A percentile compares a stretch with the other conserved stretches of the same genome.
Conservation (phyloP, 2,888 invertebrate species). For the Congeria kusceri region DNA sequence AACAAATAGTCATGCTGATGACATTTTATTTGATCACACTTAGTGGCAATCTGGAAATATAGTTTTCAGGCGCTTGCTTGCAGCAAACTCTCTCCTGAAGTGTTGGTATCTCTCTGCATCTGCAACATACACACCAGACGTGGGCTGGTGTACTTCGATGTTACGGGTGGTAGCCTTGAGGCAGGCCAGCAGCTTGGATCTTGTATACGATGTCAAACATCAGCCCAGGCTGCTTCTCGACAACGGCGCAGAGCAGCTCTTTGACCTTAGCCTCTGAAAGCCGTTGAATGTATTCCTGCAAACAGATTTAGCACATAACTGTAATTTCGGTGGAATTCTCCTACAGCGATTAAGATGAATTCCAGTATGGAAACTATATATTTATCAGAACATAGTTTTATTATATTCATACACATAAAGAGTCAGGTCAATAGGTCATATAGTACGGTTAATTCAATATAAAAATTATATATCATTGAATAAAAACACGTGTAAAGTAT, state of each 20-base stretch:
- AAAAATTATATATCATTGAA: too few species aligned
- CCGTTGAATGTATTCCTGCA: not conserved
- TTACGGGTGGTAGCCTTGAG: slow-evolving; percentile 22
- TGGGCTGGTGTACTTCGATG: slow-evolving; percentile 6
- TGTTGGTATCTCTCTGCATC: slow-evolving; percentile 32
- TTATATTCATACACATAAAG: too few species aligned
- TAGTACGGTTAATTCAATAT: too few species aligned
- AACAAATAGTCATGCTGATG: too few species aligned
- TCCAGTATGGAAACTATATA: too few species aligned
- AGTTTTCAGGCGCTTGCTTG: slow-evolving; percentile 6
- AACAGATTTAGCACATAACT: too few species aligned
- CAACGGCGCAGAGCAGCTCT: not conserved
- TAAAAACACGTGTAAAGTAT: too few species aligned
- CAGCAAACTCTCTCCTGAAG: slow-evolving; percentile 27
- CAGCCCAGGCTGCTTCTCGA: slow-evolving; percentile 4
- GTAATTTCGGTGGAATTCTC: too few species aligned
- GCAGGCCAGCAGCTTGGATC: slow-evolving; percentile 1
- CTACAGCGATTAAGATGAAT: too few species aligned
- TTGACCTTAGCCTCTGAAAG: slow-evolving; percentile 1
- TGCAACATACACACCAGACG: slow-evolving; percentile 28
- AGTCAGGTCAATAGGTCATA: too few species aligned
- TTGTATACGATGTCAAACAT: not conserved
- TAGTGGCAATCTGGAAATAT: slow-evolving; percentile 14
- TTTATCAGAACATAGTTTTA: too few species aligned
- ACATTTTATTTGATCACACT: not conserved